Percentiles rank a stretch among this genome's conserved stretches.
Conservation (phyloP, 1,140 invertebrate species). For the Ctenoplectra terminalis region DNA sequence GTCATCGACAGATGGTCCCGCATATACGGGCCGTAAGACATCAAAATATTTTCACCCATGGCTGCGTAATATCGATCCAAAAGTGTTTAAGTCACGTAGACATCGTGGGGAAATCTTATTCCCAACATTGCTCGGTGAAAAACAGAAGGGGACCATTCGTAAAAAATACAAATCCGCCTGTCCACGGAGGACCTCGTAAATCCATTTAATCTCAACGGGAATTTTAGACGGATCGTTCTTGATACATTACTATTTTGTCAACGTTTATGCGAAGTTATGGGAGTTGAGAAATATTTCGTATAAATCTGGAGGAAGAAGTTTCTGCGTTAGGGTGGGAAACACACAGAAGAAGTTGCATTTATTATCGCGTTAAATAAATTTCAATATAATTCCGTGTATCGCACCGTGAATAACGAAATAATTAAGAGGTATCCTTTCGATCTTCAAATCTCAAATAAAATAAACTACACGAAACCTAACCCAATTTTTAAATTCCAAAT, state of each 20-base stretch:
- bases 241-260: not conserved
- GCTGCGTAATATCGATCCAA: conserved; percentile 17
- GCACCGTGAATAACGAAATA: no score
- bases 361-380: no score
- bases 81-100: not conserved
- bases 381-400: not conserved
- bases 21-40: conserved; percentile 28
- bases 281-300: not conserved
- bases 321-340: no score
- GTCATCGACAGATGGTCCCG: conserved; percentile 46
- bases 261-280: not conserved
- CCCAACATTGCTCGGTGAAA: not conserved
- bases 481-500: no score
- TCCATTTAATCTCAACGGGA: not conserved
- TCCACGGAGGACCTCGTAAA: not conserved
- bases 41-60: conserved; percentile 22
- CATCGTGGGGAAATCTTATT: not conserved
- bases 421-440: no score
- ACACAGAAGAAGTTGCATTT: no score
- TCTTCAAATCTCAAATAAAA: no score
- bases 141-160: not conserved
- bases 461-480: no score
- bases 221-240: not conserved
- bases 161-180: not conserved
- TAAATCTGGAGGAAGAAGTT: no score